phyloP scores from a whole-genome alignment of 2,113 vertebrate genomes.

The Corvus moneduloides region DNA sequence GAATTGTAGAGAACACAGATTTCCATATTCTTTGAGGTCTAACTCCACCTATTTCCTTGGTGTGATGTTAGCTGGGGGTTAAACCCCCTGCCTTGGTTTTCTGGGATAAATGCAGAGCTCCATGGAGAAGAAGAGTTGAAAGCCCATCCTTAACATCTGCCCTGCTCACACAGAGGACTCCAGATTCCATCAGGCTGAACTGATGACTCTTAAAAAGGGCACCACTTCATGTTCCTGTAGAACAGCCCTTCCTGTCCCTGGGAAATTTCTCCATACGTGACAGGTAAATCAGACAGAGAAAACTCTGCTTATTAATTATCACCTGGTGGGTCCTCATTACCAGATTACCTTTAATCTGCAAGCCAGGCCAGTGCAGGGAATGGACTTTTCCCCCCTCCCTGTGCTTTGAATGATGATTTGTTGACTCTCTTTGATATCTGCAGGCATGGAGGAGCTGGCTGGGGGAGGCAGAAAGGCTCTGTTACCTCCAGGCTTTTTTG shows the following conservation, averaged over 20 bases:
- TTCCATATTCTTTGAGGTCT: background rate
- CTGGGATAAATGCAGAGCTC: background rate
- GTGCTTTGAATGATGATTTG: background rate
- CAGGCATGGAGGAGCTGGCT: background rate
- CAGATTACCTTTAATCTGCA: background rate
- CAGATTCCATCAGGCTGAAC: background rate
- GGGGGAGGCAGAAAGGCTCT: background rate
- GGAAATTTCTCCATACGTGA: background rate
- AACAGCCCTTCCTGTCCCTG: background rate
- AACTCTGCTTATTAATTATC: background rate
- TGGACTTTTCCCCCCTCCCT: rapidly evolving
- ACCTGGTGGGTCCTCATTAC: background rate
- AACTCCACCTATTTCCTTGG: background rate
- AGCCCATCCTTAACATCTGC: background rate
- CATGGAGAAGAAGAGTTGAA: background rate
- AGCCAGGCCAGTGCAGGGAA: background rate
- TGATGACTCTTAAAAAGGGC: background rate
- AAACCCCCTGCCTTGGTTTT: background rate
- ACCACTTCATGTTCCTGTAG: background rate
- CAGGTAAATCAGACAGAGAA: background rate
- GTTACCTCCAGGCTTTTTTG: background rate
- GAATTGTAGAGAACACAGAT: background rate
- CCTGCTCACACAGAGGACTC: background rate
- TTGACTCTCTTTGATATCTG: background rate
- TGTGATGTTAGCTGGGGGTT: background rate